Conservation (phyloP, 1,140 invertebrate species). For the Drosophila subobscura region DNA sequence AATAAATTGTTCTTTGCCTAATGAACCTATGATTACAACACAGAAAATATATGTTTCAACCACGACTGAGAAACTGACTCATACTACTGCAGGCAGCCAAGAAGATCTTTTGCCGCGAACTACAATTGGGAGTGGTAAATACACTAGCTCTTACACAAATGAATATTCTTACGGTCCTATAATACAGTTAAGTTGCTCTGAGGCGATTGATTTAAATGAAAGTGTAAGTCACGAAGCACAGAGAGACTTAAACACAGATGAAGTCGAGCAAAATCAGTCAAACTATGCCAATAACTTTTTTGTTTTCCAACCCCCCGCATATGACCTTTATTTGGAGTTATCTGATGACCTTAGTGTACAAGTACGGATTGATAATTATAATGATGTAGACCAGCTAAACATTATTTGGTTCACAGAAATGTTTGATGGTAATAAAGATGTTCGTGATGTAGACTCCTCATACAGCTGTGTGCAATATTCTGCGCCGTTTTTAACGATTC, state of each 20-base stretch:
- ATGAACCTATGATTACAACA: too few species aligned
- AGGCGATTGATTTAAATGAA: constrained; percentile 21
- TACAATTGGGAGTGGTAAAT: background rate
- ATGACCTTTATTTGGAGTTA: constrained; percentile 53
- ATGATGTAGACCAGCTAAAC: constrained; percentile 23
- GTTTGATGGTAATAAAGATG: background rate
- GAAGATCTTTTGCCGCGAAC: background rate
- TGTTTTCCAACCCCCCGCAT: constrained; percentile 47
- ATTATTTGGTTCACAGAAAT: constrained; percentile 64
- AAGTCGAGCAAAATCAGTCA: background rate
- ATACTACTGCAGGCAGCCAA: background rate
- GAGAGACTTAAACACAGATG: background rate
- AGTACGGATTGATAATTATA: constrained; percentile 38
- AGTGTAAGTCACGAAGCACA: too few species aligned
- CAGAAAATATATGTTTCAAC: too few species aligned
- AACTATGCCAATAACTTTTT: constrained; percentile 10
- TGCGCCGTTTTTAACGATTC: constrained; percentile 26
- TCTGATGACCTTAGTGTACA: constrained; percentile 34
- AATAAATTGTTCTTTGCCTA: constrained; percentile 7
- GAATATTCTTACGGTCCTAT: constrained; percentile 8
- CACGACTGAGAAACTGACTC: background rate
- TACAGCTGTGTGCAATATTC: constrained; percentile 59
- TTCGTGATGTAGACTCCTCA: constrained; percentile 13
- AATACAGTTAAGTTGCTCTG: constrained; percentile 34
- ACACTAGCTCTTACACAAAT: background rate